These are phyloP conservation scores for Gallinago nigripennis DNA, from an alignment of 2,797 vertebrate species.

Conservation along the genomic window DNA sequence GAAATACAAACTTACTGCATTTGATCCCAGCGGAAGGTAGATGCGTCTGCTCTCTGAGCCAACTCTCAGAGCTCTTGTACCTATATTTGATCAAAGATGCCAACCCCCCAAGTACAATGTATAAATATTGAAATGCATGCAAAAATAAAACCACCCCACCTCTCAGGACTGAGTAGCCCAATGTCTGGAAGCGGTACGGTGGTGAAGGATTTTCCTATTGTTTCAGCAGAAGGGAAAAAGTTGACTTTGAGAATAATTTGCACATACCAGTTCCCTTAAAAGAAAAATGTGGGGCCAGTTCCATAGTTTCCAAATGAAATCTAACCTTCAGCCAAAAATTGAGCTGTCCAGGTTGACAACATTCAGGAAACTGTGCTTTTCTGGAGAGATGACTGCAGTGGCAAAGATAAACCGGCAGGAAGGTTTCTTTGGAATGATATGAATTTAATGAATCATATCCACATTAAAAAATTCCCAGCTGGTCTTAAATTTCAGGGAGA, in stretches of 20 bases:
- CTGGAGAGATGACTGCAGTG: constrained; percentile 72
- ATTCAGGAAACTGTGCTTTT: constrained; percentile 76
- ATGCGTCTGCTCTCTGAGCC: neutral
- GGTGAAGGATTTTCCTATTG: constrained; percentile 62
- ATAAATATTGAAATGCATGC: neutral
- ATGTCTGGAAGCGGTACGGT: neutral
- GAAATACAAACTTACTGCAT: constrained; percentile 49
- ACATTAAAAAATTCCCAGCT: constrained; percentile 81
- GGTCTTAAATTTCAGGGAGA: constrained; percentile 86
- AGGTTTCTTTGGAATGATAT: constrained; percentile 84
- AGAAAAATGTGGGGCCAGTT: constrained; percentile 47
- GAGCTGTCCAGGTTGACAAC: constrained; percentile 71
- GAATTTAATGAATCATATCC: constrained; percentile 84
- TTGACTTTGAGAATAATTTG: constrained; percentile 65
- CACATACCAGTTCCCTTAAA: constrained; percentile 59
- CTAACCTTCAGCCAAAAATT: constrained; percentile 70
- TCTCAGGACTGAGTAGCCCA: neutral
- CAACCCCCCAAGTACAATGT: neutral
- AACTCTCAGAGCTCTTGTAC: neutral
- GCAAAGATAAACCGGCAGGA: constrained; percentile 81
- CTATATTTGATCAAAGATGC: neutral
- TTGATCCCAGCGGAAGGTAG: constrained; percentile 22
- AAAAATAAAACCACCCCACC: neutral
- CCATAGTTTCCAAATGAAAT: constrained; percentile 68
- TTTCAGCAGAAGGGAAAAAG: constrained; percentile 69